Conservation (phyloP, 2,113 vertebrate species). For the Pterocles orientalis region DNA sequence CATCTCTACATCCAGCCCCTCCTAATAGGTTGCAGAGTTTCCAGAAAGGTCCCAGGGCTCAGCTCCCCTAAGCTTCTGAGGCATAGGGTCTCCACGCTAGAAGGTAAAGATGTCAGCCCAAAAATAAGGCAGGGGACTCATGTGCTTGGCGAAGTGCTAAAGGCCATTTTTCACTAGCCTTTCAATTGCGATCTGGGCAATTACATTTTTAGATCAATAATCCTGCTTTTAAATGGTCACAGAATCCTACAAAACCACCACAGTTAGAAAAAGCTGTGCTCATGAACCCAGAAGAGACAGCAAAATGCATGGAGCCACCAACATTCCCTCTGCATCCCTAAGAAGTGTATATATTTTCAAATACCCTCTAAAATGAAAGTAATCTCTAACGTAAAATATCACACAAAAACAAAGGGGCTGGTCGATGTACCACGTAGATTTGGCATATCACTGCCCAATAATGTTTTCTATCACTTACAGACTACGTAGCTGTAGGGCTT, state of each 20-base stretch:
- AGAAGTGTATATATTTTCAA: not conserved
- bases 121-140: not conserved
- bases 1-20: not conserved
- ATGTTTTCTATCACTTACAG: not conserved
- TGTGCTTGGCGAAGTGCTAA: not conserved
- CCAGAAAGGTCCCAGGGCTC: not conserved
- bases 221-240: not conserved
- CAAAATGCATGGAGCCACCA: not conserved
- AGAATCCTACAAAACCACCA: not conserved
- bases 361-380: not conserved
- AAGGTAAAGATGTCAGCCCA: not conserved
- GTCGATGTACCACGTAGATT: fast-evolving
- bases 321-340: not conserved
- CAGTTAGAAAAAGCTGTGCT: not conserved
- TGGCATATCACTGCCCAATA: not conserved
- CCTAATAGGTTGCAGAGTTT: not conserved
- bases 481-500: not conserved
- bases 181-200: not conserved
- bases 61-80: not conserved
- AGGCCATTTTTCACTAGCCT: not conserved
- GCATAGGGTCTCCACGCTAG: not conserved
- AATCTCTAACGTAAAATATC: not conserved
- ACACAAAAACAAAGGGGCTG: not conserved
- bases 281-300: not conserved
- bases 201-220: not conserved